Evolutionary conservation across 92 coral and sea anemone genomes (phyloP).

Genomic region (Plumapathes pennacea): DNA sequence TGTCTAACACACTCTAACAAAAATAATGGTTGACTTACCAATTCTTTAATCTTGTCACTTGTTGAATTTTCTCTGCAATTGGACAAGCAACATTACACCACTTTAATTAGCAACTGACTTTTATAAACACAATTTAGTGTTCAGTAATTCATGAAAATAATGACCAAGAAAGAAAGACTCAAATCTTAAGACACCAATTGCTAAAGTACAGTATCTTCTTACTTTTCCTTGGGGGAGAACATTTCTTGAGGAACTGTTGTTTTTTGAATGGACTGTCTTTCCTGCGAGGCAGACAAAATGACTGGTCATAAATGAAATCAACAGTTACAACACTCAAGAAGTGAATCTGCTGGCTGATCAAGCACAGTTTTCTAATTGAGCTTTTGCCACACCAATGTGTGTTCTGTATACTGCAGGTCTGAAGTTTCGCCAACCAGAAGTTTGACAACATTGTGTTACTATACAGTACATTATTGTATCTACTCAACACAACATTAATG

Average conservation of each 20-base stretch:
- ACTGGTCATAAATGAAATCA: too few relatives aligned
- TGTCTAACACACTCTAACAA: not conserved
- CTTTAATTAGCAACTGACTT: not conserved
- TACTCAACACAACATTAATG: too few relatives aligned
- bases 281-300: conserved; percentile 62
- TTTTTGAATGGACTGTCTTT: conserved; percentile 9
- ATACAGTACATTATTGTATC: too few relatives aligned
- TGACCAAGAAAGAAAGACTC: not conserved
- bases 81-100: not conserved
- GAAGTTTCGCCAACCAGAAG: too few relatives aligned
- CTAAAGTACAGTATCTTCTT: too few relatives aligned
- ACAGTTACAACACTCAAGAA: too few relatives aligned
- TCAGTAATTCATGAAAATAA: not conserved
- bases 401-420: too few relatives aligned
- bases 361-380: too few relatives aligned
- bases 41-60: conserved; percentile 82
- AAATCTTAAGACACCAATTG: too few relatives aligned
- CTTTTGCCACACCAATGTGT: too few relatives aligned
- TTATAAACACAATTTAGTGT: not conserved
- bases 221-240: not conserved
- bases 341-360: too few relatives aligned
- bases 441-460: too few relatives aligned
- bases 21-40: conserved; percentile 51
- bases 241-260: not conserved
- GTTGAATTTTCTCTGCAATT: conserved; percentile 69